These are phyloP conservation scores for Tragelaphus imberbis DNA, from an alignment of 2,113 vertebrate genomes.

Conservation along the genomic window DNA sequence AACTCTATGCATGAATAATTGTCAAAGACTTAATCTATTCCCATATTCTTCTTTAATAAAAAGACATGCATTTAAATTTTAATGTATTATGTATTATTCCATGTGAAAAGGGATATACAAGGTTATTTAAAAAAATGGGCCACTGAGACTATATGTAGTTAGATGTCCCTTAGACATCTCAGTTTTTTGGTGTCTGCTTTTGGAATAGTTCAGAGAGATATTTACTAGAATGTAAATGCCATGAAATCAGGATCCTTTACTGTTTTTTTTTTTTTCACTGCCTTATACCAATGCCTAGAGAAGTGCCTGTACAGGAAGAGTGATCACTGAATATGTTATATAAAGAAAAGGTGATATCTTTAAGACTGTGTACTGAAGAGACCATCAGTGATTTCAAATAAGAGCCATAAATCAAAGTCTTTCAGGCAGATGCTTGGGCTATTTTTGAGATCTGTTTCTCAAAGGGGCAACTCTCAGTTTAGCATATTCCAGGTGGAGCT, in stretches of 20 bases:
- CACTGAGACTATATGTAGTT: not conserved
- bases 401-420: slow-evolving; percentile 1
- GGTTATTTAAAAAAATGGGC: not conserved
- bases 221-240: not conserved
- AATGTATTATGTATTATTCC: not conserved
- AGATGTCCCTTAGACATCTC: not conserved
- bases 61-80: not conserved
- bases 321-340: not conserved
- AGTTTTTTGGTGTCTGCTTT: not conserved
- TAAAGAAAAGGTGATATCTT: not conserved
- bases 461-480: not conserved
- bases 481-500: not conserved
- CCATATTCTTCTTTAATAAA: not conserved
- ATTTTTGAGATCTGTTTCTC: not conserved
- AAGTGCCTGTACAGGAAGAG: not conserved
- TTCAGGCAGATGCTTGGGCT: not conserved
- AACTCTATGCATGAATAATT: not conserved
- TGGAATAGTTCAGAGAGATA: not conserved
- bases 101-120: not conserved
- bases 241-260: not conserved
- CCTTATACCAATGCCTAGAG: not conserved
- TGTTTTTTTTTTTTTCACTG: not conserved
- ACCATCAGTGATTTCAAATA: not conserved
- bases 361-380: not conserved
- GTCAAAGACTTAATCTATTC: not conserved